phyloP scores from a whole-genome alignment of 1,140 invertebrate genomes.

The Littorina saxatilis region DNA sequence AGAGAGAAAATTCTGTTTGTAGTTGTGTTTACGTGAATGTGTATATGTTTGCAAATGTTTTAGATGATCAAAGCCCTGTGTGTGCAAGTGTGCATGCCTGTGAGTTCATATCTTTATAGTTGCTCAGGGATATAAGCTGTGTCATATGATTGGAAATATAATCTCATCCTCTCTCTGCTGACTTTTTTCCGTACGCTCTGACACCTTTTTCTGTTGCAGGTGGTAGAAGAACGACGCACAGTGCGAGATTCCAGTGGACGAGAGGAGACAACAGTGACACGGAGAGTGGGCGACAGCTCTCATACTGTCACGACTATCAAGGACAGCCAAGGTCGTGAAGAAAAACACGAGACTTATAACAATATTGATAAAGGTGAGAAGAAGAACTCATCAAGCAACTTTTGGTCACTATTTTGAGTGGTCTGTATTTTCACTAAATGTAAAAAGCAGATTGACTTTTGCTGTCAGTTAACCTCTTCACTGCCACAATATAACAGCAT shows the following conservation, averaged over 20 bases:
- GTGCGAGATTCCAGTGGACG: conserved; percentile 49
- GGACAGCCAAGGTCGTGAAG: conserved; percentile 43
- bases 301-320: conserved; percentile 51
- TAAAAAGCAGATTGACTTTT: too few species aligned
- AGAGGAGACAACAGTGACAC: conserved; percentile 54
- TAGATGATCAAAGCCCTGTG: too few species aligned
- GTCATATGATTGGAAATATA: neutral
- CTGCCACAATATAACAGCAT: too few species aligned
- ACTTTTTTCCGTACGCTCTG: too few species aligned
- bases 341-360: conserved; percentile 49
- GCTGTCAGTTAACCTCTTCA: too few species aligned
- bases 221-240: conserved; percentile 50
- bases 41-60: too few species aligned
- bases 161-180: neutral
- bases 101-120: too few species aligned
- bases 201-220: too few species aligned
- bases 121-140: neutral
- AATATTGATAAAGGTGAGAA: conserved; percentile 56
- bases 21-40: too few species aligned
- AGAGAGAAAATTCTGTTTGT: too few species aligned
- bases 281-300: conserved; percentile 47
- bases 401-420: neutral
- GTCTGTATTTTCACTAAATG: too few species aligned
- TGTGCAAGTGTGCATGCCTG: too few species aligned
- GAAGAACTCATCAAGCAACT: neutral